These are phyloP conservation scores for Myotis lucifugus DNA, from an alignment of 2,113 vertebrate species.

Conservation along the genomic window DNA sequence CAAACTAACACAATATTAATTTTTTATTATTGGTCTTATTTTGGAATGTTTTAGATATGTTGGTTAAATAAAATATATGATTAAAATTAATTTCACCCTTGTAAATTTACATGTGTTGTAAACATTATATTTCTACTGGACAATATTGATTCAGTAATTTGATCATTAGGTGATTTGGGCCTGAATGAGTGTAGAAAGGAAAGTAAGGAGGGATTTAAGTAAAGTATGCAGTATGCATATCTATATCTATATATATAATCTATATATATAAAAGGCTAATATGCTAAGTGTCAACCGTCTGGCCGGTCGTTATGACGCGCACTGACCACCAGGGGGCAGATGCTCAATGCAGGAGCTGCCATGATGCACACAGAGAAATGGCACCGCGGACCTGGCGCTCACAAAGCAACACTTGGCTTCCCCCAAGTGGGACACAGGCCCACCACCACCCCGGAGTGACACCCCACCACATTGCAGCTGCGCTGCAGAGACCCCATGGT, in stretches of 20 bases:
- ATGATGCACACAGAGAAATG: no score
- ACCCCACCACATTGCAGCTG: no score
- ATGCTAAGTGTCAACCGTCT: no score
- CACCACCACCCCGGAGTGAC: no score
- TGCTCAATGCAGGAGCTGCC: no score
- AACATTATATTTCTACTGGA: not conserved
- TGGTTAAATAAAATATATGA: not conserved
- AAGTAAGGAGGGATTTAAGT: not conserved
- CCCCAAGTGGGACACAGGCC: no score
- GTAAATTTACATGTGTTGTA: not conserved
- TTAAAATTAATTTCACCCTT: constrained; percentile 4
- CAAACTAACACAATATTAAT: not conserved
- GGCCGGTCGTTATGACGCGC: no score
- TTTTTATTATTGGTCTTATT: not conserved
- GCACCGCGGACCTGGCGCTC: no score
- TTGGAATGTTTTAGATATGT: constrained; percentile 1
- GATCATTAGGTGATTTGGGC: not conserved
- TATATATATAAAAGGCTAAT: not conserved
- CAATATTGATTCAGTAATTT: not conserved
- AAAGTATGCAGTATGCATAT: not conserved
- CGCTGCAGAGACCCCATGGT: no score
- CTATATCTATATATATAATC: not conserved
- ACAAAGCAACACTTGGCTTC: no score
- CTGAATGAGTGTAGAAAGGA: constrained; percentile 9
- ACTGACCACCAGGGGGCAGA: no score